phyloP scores from a whole-genome alignment of 2,888 invertebrate genomes.

The Noctua comes region DNA sequence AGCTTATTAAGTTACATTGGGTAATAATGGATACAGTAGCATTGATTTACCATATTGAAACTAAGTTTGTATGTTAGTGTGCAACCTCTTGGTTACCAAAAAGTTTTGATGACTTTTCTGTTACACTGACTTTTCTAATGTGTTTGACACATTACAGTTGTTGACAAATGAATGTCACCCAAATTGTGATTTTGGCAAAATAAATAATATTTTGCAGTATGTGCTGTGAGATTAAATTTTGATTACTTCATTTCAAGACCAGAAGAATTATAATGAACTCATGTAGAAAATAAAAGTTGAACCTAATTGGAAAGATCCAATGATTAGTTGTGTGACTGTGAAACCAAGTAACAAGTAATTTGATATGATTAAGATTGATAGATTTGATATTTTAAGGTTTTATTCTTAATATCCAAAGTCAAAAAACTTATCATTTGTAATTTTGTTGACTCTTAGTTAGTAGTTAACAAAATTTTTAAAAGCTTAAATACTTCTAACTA shows the following conservation, averaged over 20 bases:
- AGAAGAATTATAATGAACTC: constrained; percentile 1
- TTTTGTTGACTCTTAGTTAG: not conserved
- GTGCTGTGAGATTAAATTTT: constrained; percentile 4
- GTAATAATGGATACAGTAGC: constrained; percentile 14
- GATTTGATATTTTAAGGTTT: not conserved
- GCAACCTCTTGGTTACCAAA: constrained; percentile 38
- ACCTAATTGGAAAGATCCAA: constrained; percentile 15
- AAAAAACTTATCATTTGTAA: not conserved
- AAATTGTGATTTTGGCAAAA: constrained; percentile 1
- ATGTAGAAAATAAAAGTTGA: constrained; percentile 10
- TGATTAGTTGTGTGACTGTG: constrained; percentile 17
- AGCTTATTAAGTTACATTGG: constrained; percentile 51
- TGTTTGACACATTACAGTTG: constrained; percentile 18
- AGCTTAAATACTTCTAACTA: not conserved
- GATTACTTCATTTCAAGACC: constrained; percentile 6
- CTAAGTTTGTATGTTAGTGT: not conserved
- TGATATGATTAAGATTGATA: not conserved
- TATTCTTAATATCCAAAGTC: not conserved
- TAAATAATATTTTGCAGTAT: not conserved
- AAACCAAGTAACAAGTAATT: constrained; percentile 35
- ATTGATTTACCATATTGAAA: constrained; percentile 12
- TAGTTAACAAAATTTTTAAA: constrained; percentile 16
- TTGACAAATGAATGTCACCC: constrained; percentile 10
- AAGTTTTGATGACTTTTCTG: not conserved
- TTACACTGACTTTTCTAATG: not conserved